These are phyloP conservation scores for Drosophila hydei DNA, from an alignment of 1,140 invertebrate species.

Conservation along the genomic window DNA sequence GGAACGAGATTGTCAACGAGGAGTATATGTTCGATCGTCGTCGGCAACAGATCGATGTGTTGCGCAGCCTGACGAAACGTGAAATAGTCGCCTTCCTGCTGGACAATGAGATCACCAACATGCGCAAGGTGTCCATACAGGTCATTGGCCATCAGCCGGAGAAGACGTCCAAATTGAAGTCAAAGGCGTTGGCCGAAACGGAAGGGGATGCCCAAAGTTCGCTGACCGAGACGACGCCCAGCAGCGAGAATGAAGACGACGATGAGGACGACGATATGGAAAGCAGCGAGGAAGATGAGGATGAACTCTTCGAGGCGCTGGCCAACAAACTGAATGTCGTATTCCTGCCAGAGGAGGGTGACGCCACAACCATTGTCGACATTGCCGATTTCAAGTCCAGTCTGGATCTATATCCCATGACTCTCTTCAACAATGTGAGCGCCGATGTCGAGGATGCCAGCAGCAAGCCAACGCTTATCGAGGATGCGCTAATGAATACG, in stretches of 20 bases:
- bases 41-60: slow-evolving; percentile 84
- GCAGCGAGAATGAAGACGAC: neutral
- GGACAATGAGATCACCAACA: slow-evolving; percentile 85
- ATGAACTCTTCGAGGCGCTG: slow-evolving; percentile 61
- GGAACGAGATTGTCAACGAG: slow-evolving; percentile 87
- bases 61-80: slow-evolving; percentile 84
- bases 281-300: slow-evolving; percentile 38
- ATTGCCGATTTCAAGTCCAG: slow-evolving; percentile 76
- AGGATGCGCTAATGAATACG: slow-evolving; percentile 39
- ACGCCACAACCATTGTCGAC: slow-evolving; percentile 66
- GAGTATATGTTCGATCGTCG: slow-evolving; percentile 89
- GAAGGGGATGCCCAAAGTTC: neutral
- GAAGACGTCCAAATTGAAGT: slow-evolving; percentile 8
- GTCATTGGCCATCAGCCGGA: slow-evolving; percentile 79
- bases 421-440: slow-evolving; percentile 2
- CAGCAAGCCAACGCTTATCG: slow-evolving; percentile 35
- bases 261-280: slow-evolving; percentile 2
- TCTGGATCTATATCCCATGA: slow-evolving; percentile 79
- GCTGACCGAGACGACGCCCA: neutral
- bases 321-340: slow-evolving; percentile 65
- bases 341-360: slow-evolving; percentile 62
- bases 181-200: neutral
- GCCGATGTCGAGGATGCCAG: neutral
- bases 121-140: slow-evolving; percentile 89
- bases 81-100: slow-evolving; percentile 87